These are phyloP conservation scores for Excalfactoria chinensis DNA, from an alignment of 2,113 vertebrate genomes.

Conservation along the genomic window DNA sequence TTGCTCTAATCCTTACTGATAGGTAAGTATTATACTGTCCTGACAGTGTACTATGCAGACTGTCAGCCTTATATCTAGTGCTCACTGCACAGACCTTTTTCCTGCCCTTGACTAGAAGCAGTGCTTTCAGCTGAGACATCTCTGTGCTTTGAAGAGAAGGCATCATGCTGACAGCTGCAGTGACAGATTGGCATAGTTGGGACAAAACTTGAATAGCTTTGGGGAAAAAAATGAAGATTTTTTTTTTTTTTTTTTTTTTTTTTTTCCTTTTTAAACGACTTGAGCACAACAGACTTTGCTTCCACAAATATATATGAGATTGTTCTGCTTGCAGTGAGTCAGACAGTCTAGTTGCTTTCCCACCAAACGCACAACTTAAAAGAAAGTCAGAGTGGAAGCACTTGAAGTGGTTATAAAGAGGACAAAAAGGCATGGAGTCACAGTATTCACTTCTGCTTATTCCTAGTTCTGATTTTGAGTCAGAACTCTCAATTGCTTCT, in stretches of 20 bases:
- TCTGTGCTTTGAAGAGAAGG: constrained; percentile 25
- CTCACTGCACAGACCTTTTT: neutral
- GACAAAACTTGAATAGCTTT: constrained; percentile 35
- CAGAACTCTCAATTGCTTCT: neutral
- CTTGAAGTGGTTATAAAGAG: neutral
- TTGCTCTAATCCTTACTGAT: neutral
- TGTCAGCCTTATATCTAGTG: neutral
- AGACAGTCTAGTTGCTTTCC: neutral
- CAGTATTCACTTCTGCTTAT: neutral
- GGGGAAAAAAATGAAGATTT: neutral
- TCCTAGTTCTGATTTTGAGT: fast-evolving
- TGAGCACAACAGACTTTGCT: constrained; percentile 4
- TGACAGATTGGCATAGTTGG: constrained; percentile 41
- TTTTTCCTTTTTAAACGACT: neutral
- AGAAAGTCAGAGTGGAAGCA: neutral
- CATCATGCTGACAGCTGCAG: constrained; percentile 51
- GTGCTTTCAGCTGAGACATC: constrained; percentile 18
- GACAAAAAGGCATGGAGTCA: neutral
- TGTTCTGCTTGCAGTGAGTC: neutral
- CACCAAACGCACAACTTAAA: neutral
- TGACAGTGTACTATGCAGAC: neutral
- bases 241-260: neutral
- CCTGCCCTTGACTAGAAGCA: constrained; percentile 2
- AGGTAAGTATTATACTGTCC: neutral
- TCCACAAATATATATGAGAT: neutral